Conservation (phyloP, 2,113 vertebrate genomes). For the Leucoraja erinaceus region DNA sequence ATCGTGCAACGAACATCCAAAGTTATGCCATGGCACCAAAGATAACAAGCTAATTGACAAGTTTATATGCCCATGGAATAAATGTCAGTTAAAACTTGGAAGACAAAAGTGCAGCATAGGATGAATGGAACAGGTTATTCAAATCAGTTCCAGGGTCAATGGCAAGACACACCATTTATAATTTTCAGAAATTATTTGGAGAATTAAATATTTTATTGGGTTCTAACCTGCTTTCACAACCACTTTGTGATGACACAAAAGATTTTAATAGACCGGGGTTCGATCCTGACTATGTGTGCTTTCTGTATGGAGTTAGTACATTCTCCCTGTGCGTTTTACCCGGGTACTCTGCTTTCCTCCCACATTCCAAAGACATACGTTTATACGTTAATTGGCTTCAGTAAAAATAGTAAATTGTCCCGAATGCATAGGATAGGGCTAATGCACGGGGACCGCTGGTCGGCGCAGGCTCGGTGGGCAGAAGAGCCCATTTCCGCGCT, state of each 20-base stretch:
- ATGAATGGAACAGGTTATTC: not conserved
- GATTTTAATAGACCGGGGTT: not conserved
- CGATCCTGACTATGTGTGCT: too few species aligned
- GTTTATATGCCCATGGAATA: not conserved
- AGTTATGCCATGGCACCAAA: not conserved
- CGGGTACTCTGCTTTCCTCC: too few species aligned
- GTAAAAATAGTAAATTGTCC: too few species aligned
- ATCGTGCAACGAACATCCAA: not conserved
- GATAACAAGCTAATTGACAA: not conserved
- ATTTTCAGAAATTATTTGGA: constrained; percentile 16
- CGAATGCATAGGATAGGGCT: too few species aligned
- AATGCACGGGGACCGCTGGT: too few species aligned
- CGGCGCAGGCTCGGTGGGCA: too few species aligned
- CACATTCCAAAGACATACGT: too few species aligned
- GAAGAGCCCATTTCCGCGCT: too few species aligned
- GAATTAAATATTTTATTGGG: not conserved
- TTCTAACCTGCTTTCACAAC: not conserved
- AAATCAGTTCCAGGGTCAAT: not conserved
- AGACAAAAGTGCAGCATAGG: too few species aligned
- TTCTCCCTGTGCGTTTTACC: too few species aligned
- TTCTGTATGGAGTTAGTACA: too few species aligned
- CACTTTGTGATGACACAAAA: not conserved
- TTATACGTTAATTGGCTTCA: too few species aligned
- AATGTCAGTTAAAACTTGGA: not conserved
- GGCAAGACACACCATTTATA: not conserved